Conservation (phyloP, 1,140 invertebrate species). For the Tetramorium alpestre region DNA sequence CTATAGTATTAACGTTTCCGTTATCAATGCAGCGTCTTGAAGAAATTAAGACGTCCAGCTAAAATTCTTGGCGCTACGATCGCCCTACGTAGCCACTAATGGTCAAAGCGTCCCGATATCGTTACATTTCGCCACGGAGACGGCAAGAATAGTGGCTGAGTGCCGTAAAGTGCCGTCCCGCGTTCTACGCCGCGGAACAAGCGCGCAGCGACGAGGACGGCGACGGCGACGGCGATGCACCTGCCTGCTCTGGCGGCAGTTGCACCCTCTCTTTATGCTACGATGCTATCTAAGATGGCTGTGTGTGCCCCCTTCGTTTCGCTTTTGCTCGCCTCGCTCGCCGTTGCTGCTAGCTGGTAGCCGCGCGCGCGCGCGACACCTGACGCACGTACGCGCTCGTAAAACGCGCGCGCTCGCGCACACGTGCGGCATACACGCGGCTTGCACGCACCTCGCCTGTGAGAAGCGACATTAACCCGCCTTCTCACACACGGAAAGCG, state of each 20-base stretch:
- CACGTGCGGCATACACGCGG: slow-evolving; percentile 45
- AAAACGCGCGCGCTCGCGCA: slow-evolving; percentile 32
- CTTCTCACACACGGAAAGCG: slow-evolving; percentile 80
- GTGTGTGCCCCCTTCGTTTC: slow-evolving; percentile 74
- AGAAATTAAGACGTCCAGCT: background rate
- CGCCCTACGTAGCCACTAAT: background rate
- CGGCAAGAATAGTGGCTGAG: background rate
- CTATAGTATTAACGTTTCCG: background rate
- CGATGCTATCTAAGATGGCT: slow-evolving; percentile 82
- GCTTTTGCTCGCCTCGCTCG: slow-evolving; percentile 66
- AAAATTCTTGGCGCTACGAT: background rate
- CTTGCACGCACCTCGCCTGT: slow-evolving; percentile 65
- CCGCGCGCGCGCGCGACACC: slow-evolving; percentile 76
- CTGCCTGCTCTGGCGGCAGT: slow-evolving; percentile 79
- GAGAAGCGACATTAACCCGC: slow-evolving; percentile 83
- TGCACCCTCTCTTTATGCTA: slow-evolving; percentile 79
- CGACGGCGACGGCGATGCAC: slow-evolving; percentile 76
- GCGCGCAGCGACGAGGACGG: slow-evolving; percentile 33
- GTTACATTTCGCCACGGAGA: background rate
- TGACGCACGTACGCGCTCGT: slow-evolving; percentile 74
- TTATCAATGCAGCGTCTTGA: background rate
- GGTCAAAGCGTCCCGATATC: background rate
- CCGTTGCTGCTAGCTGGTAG: slow-evolving; percentile 38
- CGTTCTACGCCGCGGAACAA: slow-evolving; percentile 64
- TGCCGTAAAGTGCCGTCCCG: slow-evolving; percentile 57